These are phyloP conservation scores for Nothura maculosa DNA, from an alignment of 2,797 vertebrate genomes.

Conservation along the genomic window DNA sequence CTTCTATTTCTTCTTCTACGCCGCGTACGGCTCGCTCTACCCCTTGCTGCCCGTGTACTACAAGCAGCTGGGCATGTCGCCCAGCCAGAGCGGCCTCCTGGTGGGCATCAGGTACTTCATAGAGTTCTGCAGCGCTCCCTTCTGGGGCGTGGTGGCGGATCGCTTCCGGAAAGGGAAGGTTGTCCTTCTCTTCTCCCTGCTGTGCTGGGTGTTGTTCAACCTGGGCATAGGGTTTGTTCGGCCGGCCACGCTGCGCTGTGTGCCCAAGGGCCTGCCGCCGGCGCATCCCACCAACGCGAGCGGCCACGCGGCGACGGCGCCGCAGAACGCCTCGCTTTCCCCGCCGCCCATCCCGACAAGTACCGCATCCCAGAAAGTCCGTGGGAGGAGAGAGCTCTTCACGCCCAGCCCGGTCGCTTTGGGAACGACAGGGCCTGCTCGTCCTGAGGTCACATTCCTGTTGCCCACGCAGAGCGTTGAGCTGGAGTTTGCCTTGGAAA, in stretches of 20 bases:
- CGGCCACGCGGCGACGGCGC: slow-evolving; percentile 25
- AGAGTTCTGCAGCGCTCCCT: slow-evolving; percentile 98
- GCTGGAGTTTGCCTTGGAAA: slow-evolving; percentile 26
- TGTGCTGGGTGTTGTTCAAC: slow-evolving; percentile 97
- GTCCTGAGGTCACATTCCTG: slow-evolving; percentile 1
- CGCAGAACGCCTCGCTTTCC: slow-evolving; percentile 24
- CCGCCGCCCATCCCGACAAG: not conserved
- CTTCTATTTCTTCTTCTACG: slow-evolving; percentile 99
- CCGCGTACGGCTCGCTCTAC: slow-evolving; percentile 96
- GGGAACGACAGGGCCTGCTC: slow-evolving; percentile 26
- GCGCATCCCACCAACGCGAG: slow-evolving; percentile 80
- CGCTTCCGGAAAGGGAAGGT: slow-evolving; percentile 94
- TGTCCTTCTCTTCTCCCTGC: slow-evolving; percentile 93
- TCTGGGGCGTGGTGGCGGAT: slow-evolving; percentile 97
- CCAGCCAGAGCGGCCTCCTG: slow-evolving; percentile 93
- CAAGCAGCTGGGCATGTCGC: slow-evolving; percentile 95
- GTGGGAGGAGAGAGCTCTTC: slow-evolving; percentile 66
- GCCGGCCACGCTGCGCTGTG: slow-evolving; percentile 90
- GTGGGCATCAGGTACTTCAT: slow-evolving; percentile 98
- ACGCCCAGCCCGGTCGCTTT: not conserved
- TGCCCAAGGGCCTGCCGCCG: slow-evolving; percentile 76
- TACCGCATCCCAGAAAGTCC: slow-evolving; percentile 17
- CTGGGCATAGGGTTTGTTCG: slow-evolving; percentile 94
- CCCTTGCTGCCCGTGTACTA: slow-evolving; percentile 95
- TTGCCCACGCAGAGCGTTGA: not conserved